Percentiles rank a stretch among this genome's conserved stretches.
Evolutionary conservation across 2,797 vertebrate species (phyloP).

Genomic region (Neosilurus hyrtlii): DNA sequence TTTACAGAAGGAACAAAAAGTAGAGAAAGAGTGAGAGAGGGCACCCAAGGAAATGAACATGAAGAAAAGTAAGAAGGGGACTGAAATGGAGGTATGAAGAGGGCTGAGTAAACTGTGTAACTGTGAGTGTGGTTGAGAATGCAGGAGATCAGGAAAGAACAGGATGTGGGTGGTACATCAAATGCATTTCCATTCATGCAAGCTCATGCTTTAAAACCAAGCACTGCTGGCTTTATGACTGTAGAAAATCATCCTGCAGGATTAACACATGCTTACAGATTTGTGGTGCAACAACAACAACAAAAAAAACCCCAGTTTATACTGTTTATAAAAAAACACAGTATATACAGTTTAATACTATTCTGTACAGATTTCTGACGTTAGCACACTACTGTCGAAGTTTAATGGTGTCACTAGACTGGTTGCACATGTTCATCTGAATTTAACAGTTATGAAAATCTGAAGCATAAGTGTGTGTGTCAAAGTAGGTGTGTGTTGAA

Average conservation of each 20-base stretch:
- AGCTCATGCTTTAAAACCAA: constrained; percentile 27
- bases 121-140: constrained; percentile 9
- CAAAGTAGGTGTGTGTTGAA: constrained; percentile 19
- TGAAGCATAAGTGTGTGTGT: constrained; percentile 39
- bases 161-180: constrained; percentile 27
- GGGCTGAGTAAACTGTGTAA: constrained; percentile 2
- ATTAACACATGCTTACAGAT: constrained; percentile 10
- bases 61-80: constrained; percentile 15
- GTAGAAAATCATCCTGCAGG: constrained; percentile 18
- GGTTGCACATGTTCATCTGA: constrained; percentile 42
- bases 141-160: constrained; percentile 12
- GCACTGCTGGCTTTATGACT: neutral
- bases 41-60: constrained; percentile 11
- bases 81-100: constrained; percentile 7
- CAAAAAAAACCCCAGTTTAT: constrained; percentile 1
- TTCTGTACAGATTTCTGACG: neutral
- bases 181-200: constrained; percentile 21
- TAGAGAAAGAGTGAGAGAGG: constrained; percentile 34
- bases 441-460: constrained; percentile 26
- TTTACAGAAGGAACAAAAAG: constrained; percentile 68
- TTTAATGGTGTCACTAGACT: constrained; percentile 7
- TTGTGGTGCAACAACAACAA: neutral
- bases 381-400: constrained; percentile 12
- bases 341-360: constrained; percentile 11
- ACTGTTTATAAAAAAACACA: constrained; percentile 9